Conservation (phyloP, 2,113 vertebrate genomes). For the Fukomys damarensis region DNA sequence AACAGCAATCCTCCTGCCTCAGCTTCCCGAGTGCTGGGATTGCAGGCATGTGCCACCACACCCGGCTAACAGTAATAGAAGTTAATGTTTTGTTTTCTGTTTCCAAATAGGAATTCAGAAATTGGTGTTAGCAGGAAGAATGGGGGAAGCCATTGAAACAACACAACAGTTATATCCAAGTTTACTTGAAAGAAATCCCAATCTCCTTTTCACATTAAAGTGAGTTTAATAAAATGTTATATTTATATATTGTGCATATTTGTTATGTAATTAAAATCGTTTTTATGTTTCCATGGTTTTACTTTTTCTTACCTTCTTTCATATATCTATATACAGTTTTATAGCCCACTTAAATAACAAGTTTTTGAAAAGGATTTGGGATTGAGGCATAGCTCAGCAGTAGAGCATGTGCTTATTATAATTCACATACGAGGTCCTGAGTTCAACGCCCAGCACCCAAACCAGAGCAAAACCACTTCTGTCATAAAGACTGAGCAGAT, state of each 20-base stretch:
- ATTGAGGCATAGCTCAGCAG: not conserved
- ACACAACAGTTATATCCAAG: slow-evolving; percentile 99
- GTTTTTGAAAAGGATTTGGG: not conserved
- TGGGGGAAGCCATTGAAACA: slow-evolving; percentile 99
- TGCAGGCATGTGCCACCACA: no score
- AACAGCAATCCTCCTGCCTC: no score
- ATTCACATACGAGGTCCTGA: no score
- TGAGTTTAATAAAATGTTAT: slow-evolving; percentile 86
- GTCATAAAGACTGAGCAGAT: not conserved
- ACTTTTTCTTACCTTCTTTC: slow-evolving; percentile 69
- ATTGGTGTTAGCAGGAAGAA: slow-evolving; percentile 98
- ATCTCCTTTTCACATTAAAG: slow-evolving; percentile 99
- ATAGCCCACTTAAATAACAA: not conserved
- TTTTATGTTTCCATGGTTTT: slow-evolving; percentile 76
- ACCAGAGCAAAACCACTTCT: not conserved
- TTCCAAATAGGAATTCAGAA: slow-evolving; percentile 97
- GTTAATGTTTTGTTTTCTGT: slow-evolving; percentile 79
- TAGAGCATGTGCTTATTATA: no score
- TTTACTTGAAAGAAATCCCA: slow-evolving; percentile 98
- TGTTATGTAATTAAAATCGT: slow-evolving; percentile 71
- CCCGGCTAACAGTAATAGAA: no score
- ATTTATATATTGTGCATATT: slow-evolving; percentile 50
- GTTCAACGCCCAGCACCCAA: not conserved
- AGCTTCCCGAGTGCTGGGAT: no score
- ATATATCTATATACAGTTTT: slow-evolving; percentile 49